phyloP scores from a whole-genome alignment of 2,113 vertebrate species.

The Ivindomyrus marchei region DNA sequence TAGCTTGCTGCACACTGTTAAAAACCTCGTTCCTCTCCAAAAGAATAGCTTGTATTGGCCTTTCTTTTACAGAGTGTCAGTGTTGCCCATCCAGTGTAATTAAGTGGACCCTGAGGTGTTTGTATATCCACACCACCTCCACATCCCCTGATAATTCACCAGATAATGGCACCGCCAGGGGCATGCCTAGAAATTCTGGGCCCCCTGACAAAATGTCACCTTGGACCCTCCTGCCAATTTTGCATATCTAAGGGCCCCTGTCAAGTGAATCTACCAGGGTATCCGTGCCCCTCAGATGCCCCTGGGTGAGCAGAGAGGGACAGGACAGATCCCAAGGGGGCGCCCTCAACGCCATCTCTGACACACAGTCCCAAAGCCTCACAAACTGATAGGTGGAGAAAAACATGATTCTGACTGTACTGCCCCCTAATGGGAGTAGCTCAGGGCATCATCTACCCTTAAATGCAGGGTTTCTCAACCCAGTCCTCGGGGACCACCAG shows the following conservation, averaged over 20 bases:
- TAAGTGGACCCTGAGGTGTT: background rate
- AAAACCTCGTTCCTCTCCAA: background rate
- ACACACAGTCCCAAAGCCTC: background rate
- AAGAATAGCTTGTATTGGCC: background rate
- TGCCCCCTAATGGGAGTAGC: background rate
- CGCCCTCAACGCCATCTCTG: background rate
- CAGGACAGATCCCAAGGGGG: background rate
- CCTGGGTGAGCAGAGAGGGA: background rate
- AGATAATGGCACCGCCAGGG: background rate
- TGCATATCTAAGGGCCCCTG: background rate
- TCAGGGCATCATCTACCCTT: background rate
- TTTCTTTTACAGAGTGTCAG: background rate
- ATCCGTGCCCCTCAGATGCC: background rate
- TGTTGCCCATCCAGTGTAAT: background rate
- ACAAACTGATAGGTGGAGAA: background rate
- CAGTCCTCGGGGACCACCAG: too few species aligned
- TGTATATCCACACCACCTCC: background rate
- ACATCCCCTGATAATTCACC: background rate
- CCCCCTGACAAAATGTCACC: too few species aligned
- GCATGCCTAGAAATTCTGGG: background rate
- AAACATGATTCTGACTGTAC: background rate
- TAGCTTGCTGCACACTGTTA: background rate
- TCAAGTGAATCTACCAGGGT: background rate
- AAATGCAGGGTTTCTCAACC: background rate
- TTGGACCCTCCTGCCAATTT: too few species aligned